Conservation (phyloP, 2,888 invertebrate genomes). For the Drosophila recens region DNA sequence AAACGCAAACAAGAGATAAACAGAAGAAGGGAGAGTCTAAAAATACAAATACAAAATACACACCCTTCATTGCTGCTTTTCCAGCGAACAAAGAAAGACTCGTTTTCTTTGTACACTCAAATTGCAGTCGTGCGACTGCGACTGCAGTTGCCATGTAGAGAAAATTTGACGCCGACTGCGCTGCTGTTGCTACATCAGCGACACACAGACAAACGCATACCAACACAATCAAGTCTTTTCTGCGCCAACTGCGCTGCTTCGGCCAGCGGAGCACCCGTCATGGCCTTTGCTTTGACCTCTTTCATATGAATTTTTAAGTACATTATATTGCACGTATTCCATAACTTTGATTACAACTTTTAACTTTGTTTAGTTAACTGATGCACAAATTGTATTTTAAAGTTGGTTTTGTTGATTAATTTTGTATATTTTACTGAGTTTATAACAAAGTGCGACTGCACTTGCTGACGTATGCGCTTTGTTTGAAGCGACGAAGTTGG, state of each 20-base stretch:
- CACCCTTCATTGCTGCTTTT: conserved; percentile 64
- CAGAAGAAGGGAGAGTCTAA: conserved; percentile 48
- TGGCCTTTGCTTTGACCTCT: conserved; percentile 40
- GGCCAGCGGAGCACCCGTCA: conserved; percentile 69
- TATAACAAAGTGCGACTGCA: conserved; percentile 29
- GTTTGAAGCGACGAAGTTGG: conserved; percentile 20
- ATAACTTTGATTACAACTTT: conserved; percentile 14
- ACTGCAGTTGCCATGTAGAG: conserved; percentile 64
- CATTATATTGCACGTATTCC: conserved; percentile 16
- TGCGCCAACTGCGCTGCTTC: conserved; percentile 42
- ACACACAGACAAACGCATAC: conserved; percentile 28
- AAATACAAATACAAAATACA: conserved; percentile 60
- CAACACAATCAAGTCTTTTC: conserved; percentile 62
- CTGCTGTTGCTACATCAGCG: conserved; percentile 22
- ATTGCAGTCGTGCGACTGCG: conserved; percentile 48
- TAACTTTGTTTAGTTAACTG: neutral
- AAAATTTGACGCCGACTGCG: conserved; percentile 61
- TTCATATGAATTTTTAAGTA: conserved; percentile 33
- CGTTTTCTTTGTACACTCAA: conserved; percentile 71
- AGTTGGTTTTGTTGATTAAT: neutral
- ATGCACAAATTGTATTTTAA: neutral
- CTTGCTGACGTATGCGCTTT: conserved; percentile 57
- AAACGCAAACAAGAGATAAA: conserved; percentile 38
- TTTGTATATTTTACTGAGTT: conserved; percentile 4
- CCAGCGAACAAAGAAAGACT: conserved; percentile 72